phyloP scores from a whole-genome alignment of 2,888 invertebrate species.

The Cheilosia pagana region DNA sequence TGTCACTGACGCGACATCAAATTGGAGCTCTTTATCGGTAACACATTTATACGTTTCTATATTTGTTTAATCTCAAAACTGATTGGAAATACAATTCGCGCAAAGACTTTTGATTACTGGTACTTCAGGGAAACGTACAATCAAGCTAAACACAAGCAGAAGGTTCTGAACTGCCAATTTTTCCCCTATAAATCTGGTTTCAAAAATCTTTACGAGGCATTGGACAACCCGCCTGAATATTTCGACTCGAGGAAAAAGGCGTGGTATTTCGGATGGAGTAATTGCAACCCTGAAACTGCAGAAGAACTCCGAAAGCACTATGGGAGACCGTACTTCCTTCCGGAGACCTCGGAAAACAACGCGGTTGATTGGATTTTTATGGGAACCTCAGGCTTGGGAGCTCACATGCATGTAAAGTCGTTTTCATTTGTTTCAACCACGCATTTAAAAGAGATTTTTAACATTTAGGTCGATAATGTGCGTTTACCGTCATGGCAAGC shows the following conservation, averaged over 20 bases:
- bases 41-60: neutral
- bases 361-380: constrained; percentile 98
- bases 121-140: constrained; percentile 92
- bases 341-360: constrained; percentile 92
- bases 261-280: constrained; percentile 94
- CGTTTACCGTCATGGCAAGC: constrained; percentile 98
- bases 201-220: constrained; percentile 90
- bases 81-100: neutral
- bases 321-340: constrained; percentile 94
- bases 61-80: no score
- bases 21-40: constrained; percentile 91
- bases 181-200: constrained; percentile 97
- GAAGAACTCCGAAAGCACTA: constrained; percentile 91
- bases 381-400: constrained; percentile 97
- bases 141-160: constrained; percentile 84
- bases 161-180: constrained; percentile 92
- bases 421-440: neutral
- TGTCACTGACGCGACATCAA: constrained; percentile 90
- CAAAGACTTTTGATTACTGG: constrained; percentile 89
- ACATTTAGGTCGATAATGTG: constrained; percentile 94
- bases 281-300: constrained; percentile 94
- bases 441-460: constrained; percentile 4
- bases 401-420: constrained; percentile 93
- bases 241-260: constrained; percentile 81
- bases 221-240: constrained; percentile 90